A percentile compares a stretch with the other conserved stretches of the same genome.
phyloP scores from a whole-genome alignment of 23 tunicate genomes.

The Trididemnum nubilum region DNA sequence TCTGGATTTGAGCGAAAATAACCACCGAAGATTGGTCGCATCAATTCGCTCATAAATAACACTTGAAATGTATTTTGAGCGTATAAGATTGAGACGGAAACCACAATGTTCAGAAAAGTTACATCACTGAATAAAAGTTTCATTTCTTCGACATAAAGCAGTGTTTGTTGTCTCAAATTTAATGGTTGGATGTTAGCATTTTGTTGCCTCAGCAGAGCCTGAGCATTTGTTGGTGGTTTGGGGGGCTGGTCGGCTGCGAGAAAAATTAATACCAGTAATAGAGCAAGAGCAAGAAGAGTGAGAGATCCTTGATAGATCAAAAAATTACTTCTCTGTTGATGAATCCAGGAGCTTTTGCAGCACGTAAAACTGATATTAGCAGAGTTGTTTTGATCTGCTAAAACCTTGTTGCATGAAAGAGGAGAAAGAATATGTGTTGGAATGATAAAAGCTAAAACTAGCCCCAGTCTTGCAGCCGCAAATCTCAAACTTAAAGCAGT shows the following conservation, averaged over 20 bases:
- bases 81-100: not conserved
- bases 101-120: not conserved
- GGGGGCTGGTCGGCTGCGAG: not conserved
- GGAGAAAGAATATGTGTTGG: too few relatives aligned
- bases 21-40: not conserved
- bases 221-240: not conserved
- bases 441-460: too few relatives aligned
- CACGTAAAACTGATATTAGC: too few relatives aligned
- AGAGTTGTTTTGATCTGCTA: too few relatives aligned
- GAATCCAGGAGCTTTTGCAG: not conserved
- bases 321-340: not conserved
- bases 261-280: too few relatives aligned
- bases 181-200: not conserved
- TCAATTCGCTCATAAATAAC: not conserved
- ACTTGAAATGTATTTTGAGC: not conserved
- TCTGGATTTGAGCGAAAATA: not conserved
- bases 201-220: not conserved
- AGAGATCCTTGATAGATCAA: not conserved
- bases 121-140: not conserved
- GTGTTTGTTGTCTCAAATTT: not conserved
- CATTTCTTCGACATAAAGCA: not conserved
- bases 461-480: too few relatives aligned
- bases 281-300: not conserved
- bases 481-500: too few relatives aligned
- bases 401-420: too few relatives aligned